Evolutionary conservation across 2,113 vertebrate species (phyloP).

Genomic region (Piprites chloris): DNA sequence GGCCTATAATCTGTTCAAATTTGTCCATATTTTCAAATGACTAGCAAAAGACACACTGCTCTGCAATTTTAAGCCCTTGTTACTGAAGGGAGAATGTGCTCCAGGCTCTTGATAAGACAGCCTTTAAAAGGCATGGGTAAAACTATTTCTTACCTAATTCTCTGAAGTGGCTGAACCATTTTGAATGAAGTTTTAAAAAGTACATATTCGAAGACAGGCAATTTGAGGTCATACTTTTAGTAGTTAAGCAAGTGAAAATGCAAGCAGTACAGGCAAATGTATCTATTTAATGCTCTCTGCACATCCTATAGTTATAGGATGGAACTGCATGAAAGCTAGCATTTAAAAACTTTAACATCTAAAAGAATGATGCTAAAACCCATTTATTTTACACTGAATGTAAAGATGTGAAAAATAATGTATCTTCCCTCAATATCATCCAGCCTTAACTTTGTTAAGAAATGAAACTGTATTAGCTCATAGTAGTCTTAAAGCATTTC

Average conservation of each 20-base stretch:
- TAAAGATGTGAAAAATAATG: neutral
- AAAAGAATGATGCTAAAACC: neutral
- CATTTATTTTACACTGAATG: neutral
- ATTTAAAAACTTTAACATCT: neutral
- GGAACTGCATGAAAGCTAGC: neutral
- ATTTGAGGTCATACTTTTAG: neutral
- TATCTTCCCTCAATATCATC: neutral
- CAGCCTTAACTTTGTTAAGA: neutral
- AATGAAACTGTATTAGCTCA: neutral
- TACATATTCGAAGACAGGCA: neutral
- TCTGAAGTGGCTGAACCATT: neutral
- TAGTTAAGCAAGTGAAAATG: neutral
- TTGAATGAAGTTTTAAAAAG: neutral
- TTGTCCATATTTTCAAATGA: neutral
- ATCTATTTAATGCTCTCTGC: neutral
- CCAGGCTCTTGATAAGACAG: neutral
- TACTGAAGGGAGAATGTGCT: neutral
- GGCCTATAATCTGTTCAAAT: neutral
- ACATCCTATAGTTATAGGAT: neutral
- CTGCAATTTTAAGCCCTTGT: neutral
- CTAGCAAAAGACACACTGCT: neutral
- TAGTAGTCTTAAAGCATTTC: neutral
- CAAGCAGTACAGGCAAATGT: neutral
- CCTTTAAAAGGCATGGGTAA: neutral
- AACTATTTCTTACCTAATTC: neutral